Percentiles rank a stretch among this genome's conserved stretches.
Evolutionary conservation across 2,797 vertebrate genomes (phyloP).

Genomic region (Myotis daubentonii): DNA sequence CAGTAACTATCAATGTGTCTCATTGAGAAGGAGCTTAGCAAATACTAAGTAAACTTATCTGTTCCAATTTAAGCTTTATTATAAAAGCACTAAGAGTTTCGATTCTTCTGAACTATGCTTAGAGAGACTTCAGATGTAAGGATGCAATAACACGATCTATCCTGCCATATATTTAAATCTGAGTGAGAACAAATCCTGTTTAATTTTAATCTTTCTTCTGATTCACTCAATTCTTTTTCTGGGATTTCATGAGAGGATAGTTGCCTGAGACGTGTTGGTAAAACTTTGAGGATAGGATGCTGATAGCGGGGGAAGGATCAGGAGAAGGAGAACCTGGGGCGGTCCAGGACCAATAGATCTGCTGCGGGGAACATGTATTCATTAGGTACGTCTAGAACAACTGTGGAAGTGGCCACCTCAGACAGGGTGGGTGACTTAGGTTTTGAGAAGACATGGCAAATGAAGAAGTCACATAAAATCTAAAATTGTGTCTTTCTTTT

Average conservation of each 20-base stretch:
- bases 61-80: neutral
- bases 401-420: neutral
- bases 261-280: neutral
- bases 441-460: neutral
- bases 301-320: neutral
- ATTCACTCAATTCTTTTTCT: neutral
- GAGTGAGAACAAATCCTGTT: neutral
- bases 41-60: neutral
- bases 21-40: neutral
- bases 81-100: neutral
- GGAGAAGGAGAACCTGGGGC: neutral
- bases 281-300: neutral
- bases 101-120: neutral
- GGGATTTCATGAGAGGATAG: neutral
- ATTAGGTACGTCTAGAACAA: neutral
- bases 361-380: neutral
- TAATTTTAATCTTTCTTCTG: neutral
- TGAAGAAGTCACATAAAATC: neutral
- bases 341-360: neutral
- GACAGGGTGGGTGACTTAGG: neutral
- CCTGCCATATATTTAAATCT: neutral
- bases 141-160: neutral
- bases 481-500: conserved; percentile 29
- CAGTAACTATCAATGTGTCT: neutral
- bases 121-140: neutral